These are phyloP conservation scores for Dasysyrphus albostriatus DNA, from an alignment of 2,888 invertebrate genomes.

Conservation along the genomic window DNA sequence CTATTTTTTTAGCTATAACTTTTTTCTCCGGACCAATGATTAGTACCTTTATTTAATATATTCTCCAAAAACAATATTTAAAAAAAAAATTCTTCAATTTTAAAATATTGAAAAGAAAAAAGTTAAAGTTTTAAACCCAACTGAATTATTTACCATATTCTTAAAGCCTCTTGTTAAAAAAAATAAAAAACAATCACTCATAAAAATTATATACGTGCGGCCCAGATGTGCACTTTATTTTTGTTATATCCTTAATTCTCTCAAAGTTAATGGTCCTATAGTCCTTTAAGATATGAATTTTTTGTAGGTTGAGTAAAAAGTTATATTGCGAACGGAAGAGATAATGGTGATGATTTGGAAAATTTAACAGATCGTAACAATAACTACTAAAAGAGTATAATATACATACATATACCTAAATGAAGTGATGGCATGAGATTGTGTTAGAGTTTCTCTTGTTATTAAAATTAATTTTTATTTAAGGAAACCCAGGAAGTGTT, in stretches of 20 bases:
- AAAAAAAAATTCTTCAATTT: too few species aligned
- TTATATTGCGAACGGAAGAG: neutral
- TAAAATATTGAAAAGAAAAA: too few species aligned
- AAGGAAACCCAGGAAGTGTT: neutral
- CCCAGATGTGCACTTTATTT: constrained; percentile 21
- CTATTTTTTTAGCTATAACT: too few species aligned
- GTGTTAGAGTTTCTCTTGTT: neutral
- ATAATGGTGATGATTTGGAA: constrained; percentile 30
- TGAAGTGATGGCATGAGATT: neutral
- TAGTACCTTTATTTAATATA: too few species aligned
- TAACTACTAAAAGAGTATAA: constrained; percentile 32
- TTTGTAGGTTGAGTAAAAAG: too few species aligned
- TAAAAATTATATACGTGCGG: neutral
- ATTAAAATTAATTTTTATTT: neutral
- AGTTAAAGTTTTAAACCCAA: neutral
- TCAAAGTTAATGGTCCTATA: constrained; percentile 9
- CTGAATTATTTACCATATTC: neutral
- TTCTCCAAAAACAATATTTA: too few species aligned
- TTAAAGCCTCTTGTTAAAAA: neutral
- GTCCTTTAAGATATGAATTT: constrained; percentile 42
- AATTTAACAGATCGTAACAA: constrained; percentile 35
- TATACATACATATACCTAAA: constrained; percentile 7
- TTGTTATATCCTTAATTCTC: neutral
- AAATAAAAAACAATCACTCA: neutral
- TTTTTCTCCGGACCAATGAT: too few species aligned